Percentiles rank a stretch among this genome's conserved stretches.
phyloP scores from a whole-genome alignment of 2,888 invertebrate genomes.

The Drosophila anceps region DNA sequence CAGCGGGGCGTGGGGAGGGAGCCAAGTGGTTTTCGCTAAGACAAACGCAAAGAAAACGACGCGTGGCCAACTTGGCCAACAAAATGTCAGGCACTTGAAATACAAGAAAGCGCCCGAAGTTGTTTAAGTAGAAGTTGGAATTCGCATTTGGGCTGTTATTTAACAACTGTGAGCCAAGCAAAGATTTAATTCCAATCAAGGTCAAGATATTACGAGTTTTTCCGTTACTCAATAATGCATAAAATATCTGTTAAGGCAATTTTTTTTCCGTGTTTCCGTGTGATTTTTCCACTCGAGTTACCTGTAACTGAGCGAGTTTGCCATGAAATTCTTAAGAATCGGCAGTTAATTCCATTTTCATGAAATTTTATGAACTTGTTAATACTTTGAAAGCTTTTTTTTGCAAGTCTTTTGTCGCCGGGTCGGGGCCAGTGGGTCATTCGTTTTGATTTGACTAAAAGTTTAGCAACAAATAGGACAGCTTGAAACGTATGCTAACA shows the following conservation, averaged over 20 bases:
- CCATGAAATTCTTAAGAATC: slow-evolving; percentile 29
- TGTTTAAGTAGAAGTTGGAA: slow-evolving; percentile 5
- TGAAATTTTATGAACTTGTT: slow-evolving; percentile 62
- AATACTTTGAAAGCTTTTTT: slow-evolving; percentile 73
- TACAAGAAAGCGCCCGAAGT: slow-evolving; percentile 5
- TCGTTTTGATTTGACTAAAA: slow-evolving; percentile 67
- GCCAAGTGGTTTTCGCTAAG: slow-evolving; percentile 26
- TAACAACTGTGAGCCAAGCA: not conserved
- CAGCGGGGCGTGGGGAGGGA: not conserved
- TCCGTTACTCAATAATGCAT: slow-evolving; percentile 5
- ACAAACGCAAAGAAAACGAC: slow-evolving; percentile 33
- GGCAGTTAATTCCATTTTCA: slow-evolving; percentile 46
- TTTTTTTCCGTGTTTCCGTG: not conserved
- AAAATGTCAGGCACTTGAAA: slow-evolving; percentile 22
- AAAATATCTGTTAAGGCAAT: slow-evolving; percentile 2
- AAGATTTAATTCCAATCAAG: slow-evolving; percentile 18
- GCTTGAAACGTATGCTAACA: slow-evolving; percentile 55
- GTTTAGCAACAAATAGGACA: slow-evolving; percentile 48
- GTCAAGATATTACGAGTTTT: slow-evolving; percentile 1
- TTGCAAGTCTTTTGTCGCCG: slow-evolving; percentile 32
- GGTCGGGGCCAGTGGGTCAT: slow-evolving; percentile 14
- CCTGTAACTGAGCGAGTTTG: slow-evolving; percentile 15
- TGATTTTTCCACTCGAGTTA: slow-evolving; percentile 38
- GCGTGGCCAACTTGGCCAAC: slow-evolving; percentile 32
- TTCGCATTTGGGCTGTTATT: not conserved